Base-by-base conservation (phyloP, 2,797 vertebrate genomes). In the Tamandua tetradactyla region DNA sequence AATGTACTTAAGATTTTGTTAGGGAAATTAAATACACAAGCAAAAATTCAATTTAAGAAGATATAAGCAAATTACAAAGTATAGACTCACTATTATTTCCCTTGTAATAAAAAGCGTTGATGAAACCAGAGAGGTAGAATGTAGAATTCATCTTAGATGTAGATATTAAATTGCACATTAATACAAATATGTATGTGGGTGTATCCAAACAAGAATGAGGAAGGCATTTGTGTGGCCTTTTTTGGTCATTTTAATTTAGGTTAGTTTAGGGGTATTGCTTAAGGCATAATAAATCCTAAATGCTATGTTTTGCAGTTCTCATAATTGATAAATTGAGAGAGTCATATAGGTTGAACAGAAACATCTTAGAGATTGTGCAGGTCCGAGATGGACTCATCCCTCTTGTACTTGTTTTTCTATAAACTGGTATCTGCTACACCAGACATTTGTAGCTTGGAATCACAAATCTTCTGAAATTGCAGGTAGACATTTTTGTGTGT, bases 351-450 rank as follows among this genome's bases (percentile, higher is more conserved):
- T 83, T 93, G 49, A 89, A 13, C 14, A 20, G 37, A 69, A 80
- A 27, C 23, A 81, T 61, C 52, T 44, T 80, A 37, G 52, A 71
- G 27, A 81, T 32, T 92, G 40, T 66, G 12, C 3, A 72, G 32
- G n/a, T 94, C 64, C 15, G 62, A 66, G 3, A 11, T 78, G 30
- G 15, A 7, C 5, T 61, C 35, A 76, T 64, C 52, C 27, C 5
- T 79, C 12, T 86, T 68, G 57, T 92, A 3, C 57, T 82, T 94
- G 66, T 78, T 78, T 82, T 72, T 89, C 32, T 85, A n/a, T 78
- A 49, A 78, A 72, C 20, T 22, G 37, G 2, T 74, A 35, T 82
- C 69, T 82, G 3, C 59, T 75, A 14, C 27, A 37, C 64, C 59
- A 44, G 18, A 40, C 15, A 14, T 57, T 42, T 2, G 3, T 44